Base-by-base conservation (phyloP, 2,888 invertebrate species). In the Limulus polyphemus region DNA sequence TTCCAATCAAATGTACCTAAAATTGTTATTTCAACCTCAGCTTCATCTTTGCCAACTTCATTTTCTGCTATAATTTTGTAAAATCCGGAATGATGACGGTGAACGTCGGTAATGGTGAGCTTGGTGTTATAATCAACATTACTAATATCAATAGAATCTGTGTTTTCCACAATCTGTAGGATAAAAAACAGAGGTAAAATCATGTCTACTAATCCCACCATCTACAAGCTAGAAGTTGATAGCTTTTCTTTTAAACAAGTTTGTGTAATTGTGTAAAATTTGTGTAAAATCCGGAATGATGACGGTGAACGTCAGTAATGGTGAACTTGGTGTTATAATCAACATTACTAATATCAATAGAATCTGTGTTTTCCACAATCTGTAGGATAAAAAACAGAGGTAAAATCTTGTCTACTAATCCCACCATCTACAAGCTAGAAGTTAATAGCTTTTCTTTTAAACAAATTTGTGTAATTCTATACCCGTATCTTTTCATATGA, bases 1-100 rank as follows among this genome's bases (percentile, higher is more conserved):
- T 32, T 32, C 3, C 32, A 32, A 32, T 5, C 32, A 32, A 55
- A 47, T 52, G 55, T 61, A 61, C 65, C 65, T 57, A 87, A 78
- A n/a, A 97, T 87, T 0, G 92, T 92, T 60, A 97, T 84, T 78
- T 95, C 94, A 11, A 97, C 90, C 48, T 92, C 90, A 0, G 93
- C 94, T 71, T 91, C 89, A 75, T 97, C 95, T 64, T 83, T 83
- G 47, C 97, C 97, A 72, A 91, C 90, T 67, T 90, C 84, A 78
- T 97, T 97, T 57, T 87, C 87, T 1, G 95, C 93, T 56, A 85
- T 80, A 69, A 97, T 89, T 72, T 87, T 88, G 80, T 95, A 97
- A 0, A 88, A 81, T 52, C 93, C 95, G 5, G 91, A 90, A 78
- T 95, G 88, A 68, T 87, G 84, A 46, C 95, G 83, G 0, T 84